phyloP scores from a whole-genome alignment of 2,797 vertebrate genomes.

The Enteromius fasciolatus region DNA sequence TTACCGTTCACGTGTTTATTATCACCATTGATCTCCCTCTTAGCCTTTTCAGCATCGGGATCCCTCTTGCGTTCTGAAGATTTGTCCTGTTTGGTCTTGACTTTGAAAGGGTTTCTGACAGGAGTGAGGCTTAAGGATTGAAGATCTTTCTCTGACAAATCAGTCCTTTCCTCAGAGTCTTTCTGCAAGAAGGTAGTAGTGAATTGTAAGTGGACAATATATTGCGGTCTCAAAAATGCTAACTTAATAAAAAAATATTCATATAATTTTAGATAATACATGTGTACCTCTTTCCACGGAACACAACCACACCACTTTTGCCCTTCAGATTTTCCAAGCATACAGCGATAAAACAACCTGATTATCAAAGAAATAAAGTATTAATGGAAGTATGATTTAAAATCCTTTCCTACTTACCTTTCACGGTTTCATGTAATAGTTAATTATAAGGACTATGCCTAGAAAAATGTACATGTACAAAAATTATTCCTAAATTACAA shows the following conservation, averaged over 20 bases:
- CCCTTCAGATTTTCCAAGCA: constrained; percentile 77
- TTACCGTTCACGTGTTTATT: constrained; percentile 19
- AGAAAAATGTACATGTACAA: background rate
- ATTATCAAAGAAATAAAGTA: background rate
- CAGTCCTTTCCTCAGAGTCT: constrained; percentile 63
- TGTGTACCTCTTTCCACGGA: constrained; percentile 85
- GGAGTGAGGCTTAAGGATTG: constrained; percentile 62
- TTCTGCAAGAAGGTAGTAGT: constrained; percentile 68
- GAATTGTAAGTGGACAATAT: background rate
- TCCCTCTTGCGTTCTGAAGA: constrained; percentile 71
- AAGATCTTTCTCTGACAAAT: constrained; percentile 55
- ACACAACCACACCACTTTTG: constrained; percentile 90
- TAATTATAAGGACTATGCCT: background rate
- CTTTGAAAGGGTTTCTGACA: constrained; percentile 89
- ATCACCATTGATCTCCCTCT: constrained; percentile 39
- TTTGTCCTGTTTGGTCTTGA: constrained; percentile 69
- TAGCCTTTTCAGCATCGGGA: constrained; percentile 54
- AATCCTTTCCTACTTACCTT: background rate
- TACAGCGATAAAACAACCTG: constrained; percentile 89
- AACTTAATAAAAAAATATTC: background rate
- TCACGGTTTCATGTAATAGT: background rate
- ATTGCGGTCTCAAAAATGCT: background rate
- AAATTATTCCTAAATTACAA: background rate
- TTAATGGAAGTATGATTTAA: background rate
- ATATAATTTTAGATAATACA: background rate